Conservation (phyloP, 2,888 invertebrate species). For the Pollenia labialis region DNA sequence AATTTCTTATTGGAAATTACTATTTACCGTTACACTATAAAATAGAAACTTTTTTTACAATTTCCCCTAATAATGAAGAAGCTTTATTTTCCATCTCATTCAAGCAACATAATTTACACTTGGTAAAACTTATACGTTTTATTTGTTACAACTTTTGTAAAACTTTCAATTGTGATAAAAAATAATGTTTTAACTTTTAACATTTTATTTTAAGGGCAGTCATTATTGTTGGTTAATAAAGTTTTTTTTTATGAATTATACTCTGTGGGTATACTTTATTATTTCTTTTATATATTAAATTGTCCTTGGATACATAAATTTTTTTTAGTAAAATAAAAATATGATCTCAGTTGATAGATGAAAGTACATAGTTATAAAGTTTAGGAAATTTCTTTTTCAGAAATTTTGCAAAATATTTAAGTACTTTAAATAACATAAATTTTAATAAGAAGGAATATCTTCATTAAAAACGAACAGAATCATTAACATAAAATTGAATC, state of each 20-base stretch:
- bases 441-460: neutral
- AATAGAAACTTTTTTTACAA: too few species aligned
- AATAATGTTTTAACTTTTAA: constrained; percentile 35
- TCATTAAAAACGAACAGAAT: neutral
- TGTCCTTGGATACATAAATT: neutral
- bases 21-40: too few species aligned
- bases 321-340: neutral
- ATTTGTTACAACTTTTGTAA: neutral
- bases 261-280: constrained; percentile 17
- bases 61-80: too few species aligned
- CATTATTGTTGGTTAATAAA: constrained; percentile 18
- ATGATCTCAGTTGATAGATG: constrained; percentile 13
- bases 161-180: constrained; percentile 24
- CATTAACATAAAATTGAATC: too few species aligned
- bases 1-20: too few species aligned
- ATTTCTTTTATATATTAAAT: neutral
- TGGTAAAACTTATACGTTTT: neutral
- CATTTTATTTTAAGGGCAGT: constrained; percentile 22
- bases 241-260: constrained; percentile 21
- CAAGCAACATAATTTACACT: too few species aligned
- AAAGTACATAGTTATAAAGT: constrained; percentile 22
- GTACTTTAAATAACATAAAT: constrained; percentile 4
- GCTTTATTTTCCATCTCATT: too few species aligned
- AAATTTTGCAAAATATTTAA: neutral
- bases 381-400: neutral